Conservation (phyloP, 2,888 invertebrate species). For the Archips crataeganus region DNA sequence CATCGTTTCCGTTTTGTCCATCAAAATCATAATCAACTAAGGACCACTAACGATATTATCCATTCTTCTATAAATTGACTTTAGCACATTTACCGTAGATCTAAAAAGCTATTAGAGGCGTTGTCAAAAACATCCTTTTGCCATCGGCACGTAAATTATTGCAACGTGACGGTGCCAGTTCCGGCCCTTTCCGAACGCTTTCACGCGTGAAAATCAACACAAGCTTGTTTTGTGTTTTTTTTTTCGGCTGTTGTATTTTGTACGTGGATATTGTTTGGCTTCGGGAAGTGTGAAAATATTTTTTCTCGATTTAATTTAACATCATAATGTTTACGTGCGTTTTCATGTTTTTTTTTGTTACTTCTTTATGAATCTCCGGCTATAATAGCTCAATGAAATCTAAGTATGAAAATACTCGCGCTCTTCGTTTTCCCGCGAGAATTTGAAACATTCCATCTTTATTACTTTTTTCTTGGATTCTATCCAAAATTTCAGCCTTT, state of each 20-base stretch:
- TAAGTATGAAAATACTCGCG: no score
- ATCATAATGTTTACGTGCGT: neutral
- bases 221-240: conserved; percentile 43
- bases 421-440: no score
- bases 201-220: conserved; percentile 55
- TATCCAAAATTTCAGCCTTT: no score
- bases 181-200: conserved; percentile 50
- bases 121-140: conserved; percentile 59
- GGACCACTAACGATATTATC: neutral
- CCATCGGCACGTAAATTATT: conserved; percentile 61
- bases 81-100: conserved; percentile 6
- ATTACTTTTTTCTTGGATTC: no score
- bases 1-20: neutral
- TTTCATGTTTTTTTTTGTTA: no score
- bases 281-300: neutral
- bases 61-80: conserved; percentile 1
- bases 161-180: conserved; percentile 65
- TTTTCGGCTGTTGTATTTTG: conserved; percentile 7
- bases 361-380: no score
- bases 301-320: conserved; percentile 8
- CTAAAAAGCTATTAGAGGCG: conserved; percentile 46
- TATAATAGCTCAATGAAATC: no score
- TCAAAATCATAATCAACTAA: neutral
- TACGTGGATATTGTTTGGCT: conserved; percentile 17
- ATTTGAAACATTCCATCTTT: no score